Evolutionary conservation across 2,113 vertebrate genomes (phyloP), one percentile per base, ranked within the genome.

Genomic region (Reinhardtius hippoglossoides): DNA sequence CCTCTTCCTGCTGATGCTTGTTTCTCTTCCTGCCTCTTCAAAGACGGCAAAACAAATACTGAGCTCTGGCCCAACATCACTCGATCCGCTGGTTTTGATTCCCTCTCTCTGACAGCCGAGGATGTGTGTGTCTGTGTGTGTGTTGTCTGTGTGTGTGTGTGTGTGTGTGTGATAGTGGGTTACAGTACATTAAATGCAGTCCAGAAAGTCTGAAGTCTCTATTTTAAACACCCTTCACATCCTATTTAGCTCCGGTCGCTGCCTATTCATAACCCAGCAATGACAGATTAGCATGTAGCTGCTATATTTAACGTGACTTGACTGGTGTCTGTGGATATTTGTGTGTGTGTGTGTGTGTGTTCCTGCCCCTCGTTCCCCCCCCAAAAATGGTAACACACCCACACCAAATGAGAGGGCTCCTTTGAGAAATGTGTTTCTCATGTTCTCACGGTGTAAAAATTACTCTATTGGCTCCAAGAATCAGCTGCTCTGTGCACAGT

Each of bases 381-480:
- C 67, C 58, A 80, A 84, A 91, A 90, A 91, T 89, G 83, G 82
- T 69, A 83, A 92, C 81, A 90, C 89, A 81, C 90, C 89, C 88
- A 89, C 86, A 57, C 60, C 61, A 79, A 88, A 86, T 86, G 81
- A 90, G 88, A 92, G 66, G 67, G 60, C 85, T 89, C 88, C 91
- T 92, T 90, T 89, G 91, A 92, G 91, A 89, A 92, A 89, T 90
- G 90, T 90, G 88, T 91, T 92, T 86, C 88, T 76, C 71, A 67
- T 89, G 89, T 93, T 93, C 92, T 93, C 92, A 93, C 87, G 84
- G 90, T 90, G 85, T 89, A 92, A 89, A 91, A 90, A 82, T 93
- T 70, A 89, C 71, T 74, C 89, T 82, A 84, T 88, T 78, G 13
- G 74, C 77, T 87, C 88, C 64, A 26, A 86, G 89, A 88, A 85